A percentile compares a stretch with the other conserved stretches of the same genome.
Conservation (phyloP, 1,140 invertebrate species). For the Drosophila baimaii region DNA sequence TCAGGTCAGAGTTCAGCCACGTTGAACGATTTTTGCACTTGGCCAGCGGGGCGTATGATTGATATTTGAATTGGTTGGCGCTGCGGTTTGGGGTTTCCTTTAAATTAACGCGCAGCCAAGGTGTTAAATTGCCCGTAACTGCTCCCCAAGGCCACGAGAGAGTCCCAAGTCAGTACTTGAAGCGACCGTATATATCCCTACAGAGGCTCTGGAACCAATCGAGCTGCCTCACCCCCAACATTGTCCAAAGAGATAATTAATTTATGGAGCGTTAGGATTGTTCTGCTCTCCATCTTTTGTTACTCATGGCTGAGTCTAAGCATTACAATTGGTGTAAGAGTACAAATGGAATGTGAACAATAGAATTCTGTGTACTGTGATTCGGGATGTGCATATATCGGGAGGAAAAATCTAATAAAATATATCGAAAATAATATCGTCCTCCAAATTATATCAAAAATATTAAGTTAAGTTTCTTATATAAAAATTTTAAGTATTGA, state of each 20-base stretch:
- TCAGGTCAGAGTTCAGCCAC: conserved; percentile 43
- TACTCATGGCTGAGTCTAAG: neutral
- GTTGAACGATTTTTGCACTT: conserved; percentile 36
- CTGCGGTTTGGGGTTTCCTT: conserved; percentile 16
- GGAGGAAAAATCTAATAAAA: no score
- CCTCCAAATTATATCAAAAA: no score
- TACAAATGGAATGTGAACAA: conserved; percentile 17
- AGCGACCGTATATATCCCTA: conserved; percentile 10
- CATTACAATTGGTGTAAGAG: neutral
- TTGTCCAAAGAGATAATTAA: conserved; percentile 48
- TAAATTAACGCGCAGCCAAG: conserved; percentile 42
- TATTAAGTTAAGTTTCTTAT: no score
- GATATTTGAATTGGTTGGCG: conserved; percentile 50
- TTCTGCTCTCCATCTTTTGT: neutral
- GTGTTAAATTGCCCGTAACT: conserved; percentile 58
- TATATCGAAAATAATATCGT: no score
- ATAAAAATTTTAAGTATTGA: no score
- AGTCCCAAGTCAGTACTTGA: no score
- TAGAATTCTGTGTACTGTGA: neutral
- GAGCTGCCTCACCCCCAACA: neutral
- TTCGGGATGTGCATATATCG: no score
- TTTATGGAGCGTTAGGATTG: conserved; percentile 2
- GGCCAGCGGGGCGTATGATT: conserved; percentile 71
- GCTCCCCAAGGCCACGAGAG: conserved; percentile 2
- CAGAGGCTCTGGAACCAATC: neutral